Evolutionary conservation across 2,888 invertebrate species (phyloP).

Genomic region (Marasmarcha lunaedactyla): DNA sequence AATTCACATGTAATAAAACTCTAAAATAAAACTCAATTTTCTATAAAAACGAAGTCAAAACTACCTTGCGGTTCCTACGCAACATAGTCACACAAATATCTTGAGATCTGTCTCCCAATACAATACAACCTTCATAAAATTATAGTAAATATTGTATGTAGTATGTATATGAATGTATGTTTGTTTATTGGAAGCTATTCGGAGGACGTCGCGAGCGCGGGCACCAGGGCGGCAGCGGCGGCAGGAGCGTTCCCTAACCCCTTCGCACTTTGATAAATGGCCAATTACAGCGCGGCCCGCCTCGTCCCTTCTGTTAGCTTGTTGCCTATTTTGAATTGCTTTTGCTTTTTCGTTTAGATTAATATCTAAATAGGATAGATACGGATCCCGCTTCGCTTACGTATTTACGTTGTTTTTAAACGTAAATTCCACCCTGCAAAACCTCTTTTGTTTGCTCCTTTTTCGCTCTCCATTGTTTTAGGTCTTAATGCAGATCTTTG

Average conservation of each 20-base stretch:
- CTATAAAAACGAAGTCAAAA: too few relatives aligned
- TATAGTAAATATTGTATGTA: background rate
- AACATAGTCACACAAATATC: too few relatives aligned
- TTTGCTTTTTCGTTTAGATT: conserved; percentile 71
- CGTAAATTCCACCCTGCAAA: conserved; percentile 52
- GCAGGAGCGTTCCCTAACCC: conserved; percentile 61
- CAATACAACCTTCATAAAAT: background rate
- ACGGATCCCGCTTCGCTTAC: conserved; percentile 58
- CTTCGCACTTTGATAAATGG: conserved; percentile 72
- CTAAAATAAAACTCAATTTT: too few relatives aligned
- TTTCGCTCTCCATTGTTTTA: conserved; percentile 50
- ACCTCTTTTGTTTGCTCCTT: conserved; percentile 39
- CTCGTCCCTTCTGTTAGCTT: conserved; percentile 68
- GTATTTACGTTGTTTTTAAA: conserved; percentile 70
- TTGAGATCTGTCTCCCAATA: too few relatives aligned
- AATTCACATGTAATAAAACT: too few relatives aligned
- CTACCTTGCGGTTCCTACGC: too few relatives aligned
- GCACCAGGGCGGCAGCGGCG: conserved; percentile 48
- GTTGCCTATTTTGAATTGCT: conserved; percentile 71
- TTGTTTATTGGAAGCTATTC: conserved; percentile 20
- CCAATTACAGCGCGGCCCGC: conserved; percentile 65
- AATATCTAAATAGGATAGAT: conserved; percentile 72
- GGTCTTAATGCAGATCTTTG: conserved; percentile 37
- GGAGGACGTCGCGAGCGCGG: conserved; percentile 26
- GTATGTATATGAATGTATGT: conserved; percentile 20